These are phyloP conservation scores for Ectobius pallidus DNA, from an alignment of 2,888 invertebrate genomes.

Conservation along the genomic window DNA sequence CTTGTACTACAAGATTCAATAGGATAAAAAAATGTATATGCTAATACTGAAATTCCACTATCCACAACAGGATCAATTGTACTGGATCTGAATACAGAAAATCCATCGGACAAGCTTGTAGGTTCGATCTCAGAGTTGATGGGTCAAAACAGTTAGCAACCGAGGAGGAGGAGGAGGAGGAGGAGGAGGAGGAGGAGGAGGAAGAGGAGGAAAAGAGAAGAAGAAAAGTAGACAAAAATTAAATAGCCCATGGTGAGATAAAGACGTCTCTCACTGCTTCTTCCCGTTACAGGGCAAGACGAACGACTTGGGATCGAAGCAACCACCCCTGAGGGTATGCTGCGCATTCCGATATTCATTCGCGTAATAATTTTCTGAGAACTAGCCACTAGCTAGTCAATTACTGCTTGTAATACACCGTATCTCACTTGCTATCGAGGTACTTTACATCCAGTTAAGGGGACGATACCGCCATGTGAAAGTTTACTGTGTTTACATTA, in stretches of 20 bases:
- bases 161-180: no score
- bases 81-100: background rate
- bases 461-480: no score
- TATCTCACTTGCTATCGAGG: background rate
- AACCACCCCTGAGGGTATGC: background rate
- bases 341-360: background rate
- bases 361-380: no score
- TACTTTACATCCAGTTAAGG: background rate
- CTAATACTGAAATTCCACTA: background rate
- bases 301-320: background rate
- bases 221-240: background rate
- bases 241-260: constrained; percentile 6
- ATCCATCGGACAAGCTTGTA: background rate
- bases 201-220: no score
- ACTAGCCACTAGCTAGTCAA: background rate
- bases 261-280: background rate
- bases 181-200: no score
- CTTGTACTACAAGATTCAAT: background rate
- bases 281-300: background rate
- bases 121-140: background rate
- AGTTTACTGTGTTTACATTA: no score
- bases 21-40: background rate
- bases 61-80: background rate
- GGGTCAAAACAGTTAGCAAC: background rate
- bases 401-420: background rate